Conservation (phyloP, 2,113 vertebrate genomes). For the Passer montanus region DNA sequence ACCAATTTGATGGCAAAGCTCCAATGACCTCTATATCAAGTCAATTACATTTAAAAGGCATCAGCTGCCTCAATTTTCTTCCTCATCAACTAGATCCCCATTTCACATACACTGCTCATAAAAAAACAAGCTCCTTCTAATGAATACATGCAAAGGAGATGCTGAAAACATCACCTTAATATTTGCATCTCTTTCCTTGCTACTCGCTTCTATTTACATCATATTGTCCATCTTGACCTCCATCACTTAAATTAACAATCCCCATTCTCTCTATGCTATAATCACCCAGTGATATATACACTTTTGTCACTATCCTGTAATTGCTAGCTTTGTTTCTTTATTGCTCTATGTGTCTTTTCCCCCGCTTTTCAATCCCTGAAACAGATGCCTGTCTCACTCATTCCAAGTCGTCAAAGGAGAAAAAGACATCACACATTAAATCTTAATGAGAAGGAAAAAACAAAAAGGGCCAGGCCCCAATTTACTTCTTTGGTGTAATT, state of each 20-base stretch:
- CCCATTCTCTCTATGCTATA: not conserved
- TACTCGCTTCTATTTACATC: not conserved
- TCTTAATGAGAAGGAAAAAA: not conserved
- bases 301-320: not conserved
- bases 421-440: not conserved
- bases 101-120: not conserved
- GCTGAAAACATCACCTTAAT: not conserved
- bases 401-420: not conserved
- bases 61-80: not conserved
- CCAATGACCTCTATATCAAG: not conserved
- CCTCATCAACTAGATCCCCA: not conserved
- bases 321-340: constrained; percentile 10
- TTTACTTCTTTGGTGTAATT: not conserved
- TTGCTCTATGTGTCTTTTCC: not conserved
- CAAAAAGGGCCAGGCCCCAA: not conserved
- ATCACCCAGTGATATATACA: not conserved
- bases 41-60: not conserved
- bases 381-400: not conserved
- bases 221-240: not conserved
- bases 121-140: not conserved
- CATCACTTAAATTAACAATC: not conserved
- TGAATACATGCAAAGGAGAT: not conserved
- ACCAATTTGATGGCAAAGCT: not conserved
- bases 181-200: not conserved
- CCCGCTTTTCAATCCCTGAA: not conserved